These are phyloP conservation scores for Thamnophis sirtalis DNA, from an alignment of 2,113 vertebrate genomes.

Conservation along the genomic window DNA sequence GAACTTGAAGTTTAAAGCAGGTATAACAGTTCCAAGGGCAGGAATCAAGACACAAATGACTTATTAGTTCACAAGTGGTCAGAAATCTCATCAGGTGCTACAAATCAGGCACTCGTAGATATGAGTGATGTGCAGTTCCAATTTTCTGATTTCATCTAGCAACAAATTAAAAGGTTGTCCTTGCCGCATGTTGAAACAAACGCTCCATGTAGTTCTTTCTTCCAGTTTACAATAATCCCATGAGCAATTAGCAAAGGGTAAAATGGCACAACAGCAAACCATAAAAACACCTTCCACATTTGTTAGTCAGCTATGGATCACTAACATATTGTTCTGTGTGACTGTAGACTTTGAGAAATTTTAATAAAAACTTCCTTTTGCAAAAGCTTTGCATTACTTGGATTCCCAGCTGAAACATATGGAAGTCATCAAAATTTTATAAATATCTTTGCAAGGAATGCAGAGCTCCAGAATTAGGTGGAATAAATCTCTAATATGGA, in stretches of 20 bases:
- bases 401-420: background rate
- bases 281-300: background rate
- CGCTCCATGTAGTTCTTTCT: background rate
- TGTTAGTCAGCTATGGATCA: background rate
- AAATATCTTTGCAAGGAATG: background rate
- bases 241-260: background rate
- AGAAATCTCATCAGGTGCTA: background rate
- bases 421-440: background rate
- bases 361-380: background rate
- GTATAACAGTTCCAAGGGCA: background rate
- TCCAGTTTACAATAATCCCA: background rate
- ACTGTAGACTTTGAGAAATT: background rate
- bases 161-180: background rate
- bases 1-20: background rate
- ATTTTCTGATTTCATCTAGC: background rate
- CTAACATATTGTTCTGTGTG: background rate
- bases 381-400: background rate
- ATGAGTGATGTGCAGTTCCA: background rate
- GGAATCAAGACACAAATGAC: background rate
- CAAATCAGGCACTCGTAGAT: background rate
- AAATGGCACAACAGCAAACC: background rate
- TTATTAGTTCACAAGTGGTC: background rate
- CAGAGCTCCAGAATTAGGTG: background rate
- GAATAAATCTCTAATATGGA: background rate
- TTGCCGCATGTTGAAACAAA: background rate